A percentile compares a stretch with the other conserved stretches of the same genome.
phyloP scores from a whole-genome alignment of 2,797 vertebrate genomes.

The Sitta carolinensis region DNA sequence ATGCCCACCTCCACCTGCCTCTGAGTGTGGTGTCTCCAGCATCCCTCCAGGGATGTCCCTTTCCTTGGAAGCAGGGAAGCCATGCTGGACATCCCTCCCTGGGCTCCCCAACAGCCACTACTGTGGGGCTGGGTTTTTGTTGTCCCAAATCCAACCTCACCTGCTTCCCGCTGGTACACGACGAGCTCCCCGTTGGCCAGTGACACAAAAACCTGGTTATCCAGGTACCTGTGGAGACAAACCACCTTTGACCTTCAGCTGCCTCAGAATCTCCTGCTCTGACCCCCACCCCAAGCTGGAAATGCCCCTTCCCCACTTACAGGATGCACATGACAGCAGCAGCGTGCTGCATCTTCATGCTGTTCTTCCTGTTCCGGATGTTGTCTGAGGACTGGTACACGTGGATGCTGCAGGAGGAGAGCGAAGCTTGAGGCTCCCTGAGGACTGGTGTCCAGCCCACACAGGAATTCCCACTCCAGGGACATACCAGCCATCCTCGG shows the following conservation, averaged over 20 bases:
- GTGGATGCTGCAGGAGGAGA: conserved; percentile 83
- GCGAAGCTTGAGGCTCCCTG: background rate
- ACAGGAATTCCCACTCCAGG: rapidly evolving
- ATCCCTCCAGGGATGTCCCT: background rate
- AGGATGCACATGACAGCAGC: conserved; percentile 92
- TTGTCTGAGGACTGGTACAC: conserved; percentile 99
- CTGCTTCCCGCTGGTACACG: conserved; percentile 95
- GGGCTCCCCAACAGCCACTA: background rate
- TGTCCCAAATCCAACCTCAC: conserved; percentile 50
- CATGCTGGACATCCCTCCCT: background rate
- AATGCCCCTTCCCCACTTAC: conserved; percentile 74
- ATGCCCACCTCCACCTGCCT: background rate
- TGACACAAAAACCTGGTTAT: conserved; percentile 97
- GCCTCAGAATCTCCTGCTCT: background rate
- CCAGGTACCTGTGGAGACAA: conserved; percentile 82
- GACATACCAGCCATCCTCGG: conserved; percentile 93
- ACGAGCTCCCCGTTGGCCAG: conserved; percentile 94
- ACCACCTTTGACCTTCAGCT: background rate
- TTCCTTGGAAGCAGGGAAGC: background rate
- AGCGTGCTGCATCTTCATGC: conserved; percentile 97
- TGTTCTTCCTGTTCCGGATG: conserved; percentile 98
- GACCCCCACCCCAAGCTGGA: rapidly evolving
- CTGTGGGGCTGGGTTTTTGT: background rate
- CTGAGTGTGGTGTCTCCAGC: background rate
- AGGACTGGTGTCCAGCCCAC: rapidly evolving